phyloP scores from a whole-genome alignment of 2,113 vertebrate species.

The Pseudonaja textilis region DNA sequence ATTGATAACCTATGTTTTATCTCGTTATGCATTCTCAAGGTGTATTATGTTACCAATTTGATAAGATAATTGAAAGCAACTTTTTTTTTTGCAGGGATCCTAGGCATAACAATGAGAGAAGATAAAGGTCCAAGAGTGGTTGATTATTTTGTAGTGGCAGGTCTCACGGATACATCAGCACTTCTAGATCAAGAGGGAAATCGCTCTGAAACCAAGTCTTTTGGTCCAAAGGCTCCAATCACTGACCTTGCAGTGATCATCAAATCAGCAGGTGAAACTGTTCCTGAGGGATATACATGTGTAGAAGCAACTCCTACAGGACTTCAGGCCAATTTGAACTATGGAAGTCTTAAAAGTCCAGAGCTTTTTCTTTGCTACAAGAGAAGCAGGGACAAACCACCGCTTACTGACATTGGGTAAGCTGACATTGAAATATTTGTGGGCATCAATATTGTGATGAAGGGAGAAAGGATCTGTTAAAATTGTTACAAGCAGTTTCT shows the following conservation, averaged over 20 bases:
- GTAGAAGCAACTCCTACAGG: conserved; percentile 89
- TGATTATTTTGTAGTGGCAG: conserved; percentile 98
- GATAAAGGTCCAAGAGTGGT: conserved; percentile 95
- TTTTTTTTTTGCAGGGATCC: conserved; percentile 57
- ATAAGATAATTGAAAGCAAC: neutral
- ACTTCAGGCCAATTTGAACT: conserved; percentile 94
- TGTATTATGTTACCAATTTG: neutral
- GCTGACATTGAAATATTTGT: conserved; percentile 36
- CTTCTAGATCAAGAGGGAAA: conserved; percentile 87
- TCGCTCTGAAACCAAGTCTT: conserved; percentile 85
- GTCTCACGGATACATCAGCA: conserved; percentile 88
- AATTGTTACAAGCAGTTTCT: neutral
- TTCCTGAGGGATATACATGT: conserved; percentile 94
- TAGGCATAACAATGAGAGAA: conserved; percentile 85
- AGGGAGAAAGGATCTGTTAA: neutral
- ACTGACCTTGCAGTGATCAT: conserved; percentile 94
- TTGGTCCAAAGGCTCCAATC: conserved; percentile 92
- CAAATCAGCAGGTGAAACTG: conserved; percentile 87
- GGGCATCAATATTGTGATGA: neutral
- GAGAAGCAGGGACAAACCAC: conserved; percentile 85
- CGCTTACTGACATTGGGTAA: conserved; percentile 93
- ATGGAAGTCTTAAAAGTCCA: conserved; percentile 96
- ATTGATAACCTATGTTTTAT: neutral
- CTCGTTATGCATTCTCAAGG: neutral
- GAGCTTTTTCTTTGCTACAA: conserved; percentile 96